Evolutionary conservation across 2,888 invertebrate genomes (phyloP).

Genomic region (Lacanobia oleracea): DNA sequence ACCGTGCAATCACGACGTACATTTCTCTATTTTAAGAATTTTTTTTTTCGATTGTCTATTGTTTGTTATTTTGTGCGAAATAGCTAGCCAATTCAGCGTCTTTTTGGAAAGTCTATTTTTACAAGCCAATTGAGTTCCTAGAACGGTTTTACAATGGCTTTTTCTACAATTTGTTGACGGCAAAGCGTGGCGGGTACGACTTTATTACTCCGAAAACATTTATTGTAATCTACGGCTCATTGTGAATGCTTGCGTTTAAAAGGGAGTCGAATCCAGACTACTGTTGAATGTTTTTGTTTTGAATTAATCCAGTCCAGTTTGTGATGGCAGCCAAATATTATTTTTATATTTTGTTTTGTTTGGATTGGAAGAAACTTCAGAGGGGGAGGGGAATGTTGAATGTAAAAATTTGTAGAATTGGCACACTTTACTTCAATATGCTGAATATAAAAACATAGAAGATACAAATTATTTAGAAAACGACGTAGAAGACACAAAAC

Average conservation of each 20-base stretch:
- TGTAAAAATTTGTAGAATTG: too few species aligned
- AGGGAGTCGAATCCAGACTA: neutral
- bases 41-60: constrained; percentile 35
- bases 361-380: too few species aligned
- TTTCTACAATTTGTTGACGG: constrained; percentile 17
- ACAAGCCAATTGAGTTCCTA: constrained; percentile 25
- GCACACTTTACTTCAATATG: too few species aligned
- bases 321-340: neutral
- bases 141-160: neutral
- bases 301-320: neutral
- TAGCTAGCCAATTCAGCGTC: constrained; percentile 1
- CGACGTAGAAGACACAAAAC: too few species aligned
- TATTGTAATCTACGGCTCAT: neutral
- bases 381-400: too few species aligned
- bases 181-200: constrained; percentile 8
- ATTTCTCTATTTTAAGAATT: constrained; percentile 46
- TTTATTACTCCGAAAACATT: neutral
- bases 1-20: constrained; percentile 84
- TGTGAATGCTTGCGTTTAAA: neutral
- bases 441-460: too few species aligned
- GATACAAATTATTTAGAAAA: too few species aligned
- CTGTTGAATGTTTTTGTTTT: constrained; percentile 3
- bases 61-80: constrained; percentile 53
- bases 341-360: too few species aligned
- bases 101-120: constrained; percentile 42